Conservation (phyloP, 2,113 vertebrate genomes). For the Balaeniceps rex region DNA sequence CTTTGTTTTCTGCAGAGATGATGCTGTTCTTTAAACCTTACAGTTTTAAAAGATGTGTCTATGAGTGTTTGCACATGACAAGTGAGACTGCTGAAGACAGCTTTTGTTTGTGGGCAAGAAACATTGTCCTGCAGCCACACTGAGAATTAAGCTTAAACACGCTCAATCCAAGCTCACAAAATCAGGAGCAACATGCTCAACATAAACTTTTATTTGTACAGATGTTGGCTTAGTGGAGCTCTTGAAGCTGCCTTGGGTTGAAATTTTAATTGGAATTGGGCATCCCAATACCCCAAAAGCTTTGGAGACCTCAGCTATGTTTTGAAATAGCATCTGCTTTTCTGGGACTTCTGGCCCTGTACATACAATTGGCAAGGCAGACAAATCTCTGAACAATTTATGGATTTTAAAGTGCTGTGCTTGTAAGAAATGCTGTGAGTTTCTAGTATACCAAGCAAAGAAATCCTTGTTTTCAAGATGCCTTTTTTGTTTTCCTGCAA, state of each 20-base stretch:
- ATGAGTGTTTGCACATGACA: neutral
- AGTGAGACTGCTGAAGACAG: neutral
- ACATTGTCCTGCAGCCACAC: neutral
- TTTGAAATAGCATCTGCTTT: slow-evolving; percentile 22
- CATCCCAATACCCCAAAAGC: neutral
- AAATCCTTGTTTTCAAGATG: neutral
- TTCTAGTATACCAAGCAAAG: neutral
- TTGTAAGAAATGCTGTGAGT: neutral
- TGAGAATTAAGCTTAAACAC: neutral
- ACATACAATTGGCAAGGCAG: neutral
- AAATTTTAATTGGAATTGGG: neutral
- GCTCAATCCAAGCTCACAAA: neutral
- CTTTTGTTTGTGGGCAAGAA: neutral
- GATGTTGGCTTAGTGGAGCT: neutral
- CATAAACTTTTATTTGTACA: neutral
- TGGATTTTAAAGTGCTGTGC: neutral
- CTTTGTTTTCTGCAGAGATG: neutral
- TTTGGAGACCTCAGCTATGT: slow-evolving; percentile 22
- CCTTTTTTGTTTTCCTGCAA: neutral
- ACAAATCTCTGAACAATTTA: neutral
- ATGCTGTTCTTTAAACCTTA: neutral
- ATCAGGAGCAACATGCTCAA: neutral
- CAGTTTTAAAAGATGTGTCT: neutral
- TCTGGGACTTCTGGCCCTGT: neutral
- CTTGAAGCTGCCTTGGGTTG: neutral